These are phyloP conservation scores for Addax nasomaculatus DNA, from an alignment of 2,113 vertebrate genomes.

Conservation along the genomic window DNA sequence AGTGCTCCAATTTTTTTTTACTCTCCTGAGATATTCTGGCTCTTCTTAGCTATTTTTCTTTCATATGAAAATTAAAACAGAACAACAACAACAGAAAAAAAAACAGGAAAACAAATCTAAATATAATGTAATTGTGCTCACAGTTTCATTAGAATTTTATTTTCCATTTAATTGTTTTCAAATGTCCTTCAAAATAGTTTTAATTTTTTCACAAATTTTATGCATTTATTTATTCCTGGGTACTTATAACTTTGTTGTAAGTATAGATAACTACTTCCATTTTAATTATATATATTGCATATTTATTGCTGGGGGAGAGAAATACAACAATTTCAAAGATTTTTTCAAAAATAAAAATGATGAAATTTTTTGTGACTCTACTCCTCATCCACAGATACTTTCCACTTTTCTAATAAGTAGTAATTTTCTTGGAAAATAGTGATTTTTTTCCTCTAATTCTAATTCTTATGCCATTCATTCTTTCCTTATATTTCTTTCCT, in stretches of 20 bases:
- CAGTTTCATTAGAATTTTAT: neutral
- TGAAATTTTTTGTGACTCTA: neutral
- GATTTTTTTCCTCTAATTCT: neutral
- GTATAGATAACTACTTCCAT: neutral
- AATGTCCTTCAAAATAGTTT: neutral
- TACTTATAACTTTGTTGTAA: neutral
- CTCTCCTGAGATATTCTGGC: neutral
- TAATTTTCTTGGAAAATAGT: neutral
- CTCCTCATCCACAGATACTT: neutral
- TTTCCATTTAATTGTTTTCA: neutral
- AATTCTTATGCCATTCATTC: neutral
- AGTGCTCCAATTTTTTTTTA: neutral
- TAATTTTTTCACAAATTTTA: neutral
- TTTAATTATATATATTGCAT: neutral
- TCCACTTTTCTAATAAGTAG: neutral
- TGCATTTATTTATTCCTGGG: neutral
- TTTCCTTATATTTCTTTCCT: neutral
- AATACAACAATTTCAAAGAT: neutral
- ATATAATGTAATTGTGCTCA: neutral
- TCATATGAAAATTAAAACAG: neutral
- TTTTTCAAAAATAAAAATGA: neutral
- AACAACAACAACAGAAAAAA: neutral
- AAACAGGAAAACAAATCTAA: neutral
- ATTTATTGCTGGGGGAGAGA: neutral
- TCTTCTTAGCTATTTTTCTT: neutral